Conservation (phyloP, 37 sponge, comb jelly and placozoan species). For the Aplysina aerophoba region DNA sequence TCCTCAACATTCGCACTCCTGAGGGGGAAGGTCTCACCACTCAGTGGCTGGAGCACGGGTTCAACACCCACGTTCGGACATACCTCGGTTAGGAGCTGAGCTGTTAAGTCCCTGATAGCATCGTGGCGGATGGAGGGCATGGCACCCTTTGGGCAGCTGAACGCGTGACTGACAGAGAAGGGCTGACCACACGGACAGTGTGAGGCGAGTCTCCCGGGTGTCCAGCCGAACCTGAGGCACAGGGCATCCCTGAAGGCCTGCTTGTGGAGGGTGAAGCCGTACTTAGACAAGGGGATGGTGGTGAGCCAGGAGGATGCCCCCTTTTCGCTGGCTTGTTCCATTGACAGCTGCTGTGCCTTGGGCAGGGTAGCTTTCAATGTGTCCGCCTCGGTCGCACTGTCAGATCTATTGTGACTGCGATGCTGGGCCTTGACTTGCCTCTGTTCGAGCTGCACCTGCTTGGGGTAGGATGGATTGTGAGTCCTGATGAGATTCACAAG, state of each 20-base stretch:
- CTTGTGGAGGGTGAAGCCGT: constrained; percentile 24
- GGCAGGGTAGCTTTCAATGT: constrained; percentile 7
- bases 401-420: neutral
- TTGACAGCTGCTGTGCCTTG: neutral
- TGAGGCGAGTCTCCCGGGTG: neutral
- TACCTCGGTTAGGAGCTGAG: constrained; percentile 5
- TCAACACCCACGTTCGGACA: constrained; percentile 14
- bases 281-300: neutral
- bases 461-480: neutral
- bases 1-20: neutral
- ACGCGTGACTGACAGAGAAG: constrained; percentile 8
- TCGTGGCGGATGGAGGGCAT: constrained; percentile 18
- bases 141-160: constrained; percentile 26
- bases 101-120: constrained; percentile 9
- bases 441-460: neutral
- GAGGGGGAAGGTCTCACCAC: constrained; percentile 1
- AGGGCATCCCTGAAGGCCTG: constrained; percentile 25
- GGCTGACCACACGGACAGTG: neutral
- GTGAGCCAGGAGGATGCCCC: constrained; percentile 23
- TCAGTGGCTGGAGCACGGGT: neutral
- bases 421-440: neutral
- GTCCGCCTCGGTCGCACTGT: neutral
- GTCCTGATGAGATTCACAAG: neutral
- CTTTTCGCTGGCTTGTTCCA: constrained; percentile 18
- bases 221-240: constrained; percentile 8